Conservation (phyloP, 2,113 vertebrate genomes). For the Perca fluviatilis region DNA sequence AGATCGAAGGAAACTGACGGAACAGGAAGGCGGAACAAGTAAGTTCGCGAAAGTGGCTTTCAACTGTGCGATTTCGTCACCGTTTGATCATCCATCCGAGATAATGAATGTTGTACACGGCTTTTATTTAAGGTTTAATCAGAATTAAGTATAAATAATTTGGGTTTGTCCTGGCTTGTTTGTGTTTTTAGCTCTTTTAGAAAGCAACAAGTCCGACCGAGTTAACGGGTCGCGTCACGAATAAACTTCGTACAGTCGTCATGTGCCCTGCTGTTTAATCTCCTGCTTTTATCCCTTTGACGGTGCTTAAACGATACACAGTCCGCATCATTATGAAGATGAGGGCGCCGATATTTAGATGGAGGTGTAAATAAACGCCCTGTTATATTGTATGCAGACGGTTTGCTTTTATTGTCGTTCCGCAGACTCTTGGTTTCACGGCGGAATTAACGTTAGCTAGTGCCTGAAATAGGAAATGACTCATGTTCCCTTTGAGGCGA, state of each 20-base stretch:
- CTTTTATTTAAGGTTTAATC: not conserved
- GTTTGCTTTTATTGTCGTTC: constrained; percentile 61
- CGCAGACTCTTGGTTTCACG: constrained; percentile 41
- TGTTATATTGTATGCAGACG: not conserved
- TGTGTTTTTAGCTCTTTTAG: not conserved
- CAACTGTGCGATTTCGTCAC: constrained; percentile 61
- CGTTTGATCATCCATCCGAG: constrained; percentile 25
- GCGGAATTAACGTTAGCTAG: constrained; percentile 20
- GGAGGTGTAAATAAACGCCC: not conserved
- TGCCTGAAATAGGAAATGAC: constrained; percentile 74
- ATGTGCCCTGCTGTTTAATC: constrained; percentile 71
- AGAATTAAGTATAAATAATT: not conserved
- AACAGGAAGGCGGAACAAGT: constrained; percentile 87
- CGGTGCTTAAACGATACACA: constrained; percentile 7
- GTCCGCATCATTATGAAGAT: accelerated
- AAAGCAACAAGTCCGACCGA: constrained; percentile 77
- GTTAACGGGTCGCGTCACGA: constrained; percentile 58
- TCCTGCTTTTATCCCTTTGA: constrained; percentile 44
- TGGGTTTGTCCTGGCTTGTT: not conserved
- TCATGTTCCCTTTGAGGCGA: constrained; percentile 40
- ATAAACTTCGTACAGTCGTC: constrained; percentile 74
- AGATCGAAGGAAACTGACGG: constrained; percentile 66
- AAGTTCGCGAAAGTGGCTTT: constrained; percentile 83
- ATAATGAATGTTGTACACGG: not conserved
- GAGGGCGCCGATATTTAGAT: accelerated